Evolutionary conservation across 2,888 invertebrate species (phyloP).

Genomic region (Pristionchus exspectatus): DNA sequence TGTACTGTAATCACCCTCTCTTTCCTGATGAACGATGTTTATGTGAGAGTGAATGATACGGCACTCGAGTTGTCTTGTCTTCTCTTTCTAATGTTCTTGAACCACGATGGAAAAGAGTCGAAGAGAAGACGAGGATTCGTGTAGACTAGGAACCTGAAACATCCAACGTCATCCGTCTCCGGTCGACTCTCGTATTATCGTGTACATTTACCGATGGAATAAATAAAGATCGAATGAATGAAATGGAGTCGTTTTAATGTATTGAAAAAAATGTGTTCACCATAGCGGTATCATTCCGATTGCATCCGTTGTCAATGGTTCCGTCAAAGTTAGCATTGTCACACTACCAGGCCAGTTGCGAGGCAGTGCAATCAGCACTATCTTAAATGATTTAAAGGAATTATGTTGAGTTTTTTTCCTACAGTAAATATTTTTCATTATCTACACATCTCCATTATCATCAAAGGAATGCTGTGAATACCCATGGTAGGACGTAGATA

Average conservation of each 20-base stretch:
- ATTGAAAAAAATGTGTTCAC: background rate
- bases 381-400: background rate
- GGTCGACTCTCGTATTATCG: too few relatives aligned
- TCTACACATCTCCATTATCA: too few relatives aligned
- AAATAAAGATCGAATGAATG: background rate
- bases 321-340: slow-evolving; percentile 1
- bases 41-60: slow-evolving; percentile 45
- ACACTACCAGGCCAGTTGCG: background rate
- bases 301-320: slow-evolving; percentile 23
- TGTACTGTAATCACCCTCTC: background rate
- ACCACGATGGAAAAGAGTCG: slow-evolving; percentile 32
- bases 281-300: slow-evolving; percentile 27
- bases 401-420: too few relatives aligned
- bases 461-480: background rate
- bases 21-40: background rate
- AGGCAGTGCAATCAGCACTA: background rate
- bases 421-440: too few relatives aligned
- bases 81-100: slow-evolving; percentile 5
- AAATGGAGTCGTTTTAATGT: too few relatives aligned
- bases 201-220: too few relatives aligned
- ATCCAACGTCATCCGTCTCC: too few relatives aligned
- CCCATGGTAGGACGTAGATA: slow-evolving; percentile 25
- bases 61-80: slow-evolving; percentile 36
- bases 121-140: slow-evolving; percentile 31
- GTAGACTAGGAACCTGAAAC: background rate